These are phyloP conservation scores for Laupala kohalensis DNA, from an alignment of 1,140 invertebrate species.

Conservation along the genomic window DNA sequence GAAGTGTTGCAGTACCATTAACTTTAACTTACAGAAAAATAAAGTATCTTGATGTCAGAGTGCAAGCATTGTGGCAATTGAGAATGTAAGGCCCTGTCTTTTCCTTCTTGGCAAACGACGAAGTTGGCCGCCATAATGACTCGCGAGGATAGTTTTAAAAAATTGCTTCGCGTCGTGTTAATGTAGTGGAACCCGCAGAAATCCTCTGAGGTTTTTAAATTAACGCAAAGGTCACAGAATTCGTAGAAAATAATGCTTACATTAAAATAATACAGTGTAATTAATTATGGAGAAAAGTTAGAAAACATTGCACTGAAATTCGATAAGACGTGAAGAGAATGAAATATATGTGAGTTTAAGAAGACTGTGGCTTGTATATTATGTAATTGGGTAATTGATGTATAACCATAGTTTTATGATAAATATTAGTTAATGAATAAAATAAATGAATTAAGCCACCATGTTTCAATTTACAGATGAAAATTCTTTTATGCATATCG, in stretches of 20 bases:
- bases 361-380: too few species aligned
- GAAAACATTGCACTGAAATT: too few species aligned
- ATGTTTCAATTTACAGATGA: too few species aligned
- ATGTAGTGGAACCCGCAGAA: background rate
- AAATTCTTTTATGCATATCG: too few species aligned
- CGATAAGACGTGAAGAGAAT: too few species aligned
- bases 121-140: background rate
- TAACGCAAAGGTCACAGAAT: background rate
- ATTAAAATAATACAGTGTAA: background rate
- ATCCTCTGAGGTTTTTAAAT: background rate
- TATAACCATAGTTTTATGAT: too few species aligned
- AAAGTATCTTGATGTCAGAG: background rate
- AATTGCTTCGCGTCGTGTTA: background rate
- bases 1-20: too few species aligned
- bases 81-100: background rate
- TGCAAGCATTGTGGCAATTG: background rate
- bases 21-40: too few species aligned
- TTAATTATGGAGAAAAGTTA: background rate
- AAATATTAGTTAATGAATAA: too few species aligned
- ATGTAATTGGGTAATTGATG: too few species aligned
- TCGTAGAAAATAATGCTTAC: background rate
- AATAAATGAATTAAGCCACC: too few species aligned
- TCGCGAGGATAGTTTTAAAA: background rate
- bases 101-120: background rate
- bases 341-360: too few species aligned